Conservation (phyloP, 1,140 invertebrate genomes). For the Solenopsis invicta region DNA sequence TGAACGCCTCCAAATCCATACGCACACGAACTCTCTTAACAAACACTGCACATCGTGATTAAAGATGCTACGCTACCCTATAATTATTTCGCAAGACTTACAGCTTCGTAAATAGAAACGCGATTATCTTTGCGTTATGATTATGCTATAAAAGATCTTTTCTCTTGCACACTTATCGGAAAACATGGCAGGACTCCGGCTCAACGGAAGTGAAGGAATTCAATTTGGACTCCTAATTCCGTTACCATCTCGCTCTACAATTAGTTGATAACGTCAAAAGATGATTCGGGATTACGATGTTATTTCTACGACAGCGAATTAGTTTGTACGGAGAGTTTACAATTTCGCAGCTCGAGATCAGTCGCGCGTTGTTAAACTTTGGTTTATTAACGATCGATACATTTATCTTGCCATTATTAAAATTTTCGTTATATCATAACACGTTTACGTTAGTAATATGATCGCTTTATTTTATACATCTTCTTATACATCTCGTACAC, state of each 20-base stretch:
- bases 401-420: constrained; percentile 51
- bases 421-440: constrained; percentile 48
- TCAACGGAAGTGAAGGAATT: constrained; percentile 28
- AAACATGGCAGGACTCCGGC: constrained; percentile 42
- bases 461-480: constrained; percentile 59
- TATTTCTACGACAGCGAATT: constrained; percentile 42
- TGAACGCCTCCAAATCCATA: constrained; percentile 30
- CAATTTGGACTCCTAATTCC: background rate
- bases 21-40: constrained; percentile 6
- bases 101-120: constrained; percentile 58
- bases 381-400: constrained; percentile 55
- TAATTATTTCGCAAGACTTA: constrained; percentile 37
- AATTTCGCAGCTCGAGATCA: constrained; percentile 17
- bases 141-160: constrained; percentile 40
- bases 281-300: constrained; percentile 16
- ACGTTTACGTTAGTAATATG: constrained; percentile 51
- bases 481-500: constrained; percentile 49
- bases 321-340: constrained; percentile 5
- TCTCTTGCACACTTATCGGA: constrained; percentile 30
- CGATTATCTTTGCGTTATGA: constrained; percentile 46
- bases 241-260: background rate
- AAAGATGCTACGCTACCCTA: constrained; percentile 45
- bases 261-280: constrained; percentile 25
- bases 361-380: constrained; percentile 47
- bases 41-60: constrained; percentile 32